Conservation (phyloP, 2,888 invertebrate genomes). For the Yponomeuta malinellus region DNA sequence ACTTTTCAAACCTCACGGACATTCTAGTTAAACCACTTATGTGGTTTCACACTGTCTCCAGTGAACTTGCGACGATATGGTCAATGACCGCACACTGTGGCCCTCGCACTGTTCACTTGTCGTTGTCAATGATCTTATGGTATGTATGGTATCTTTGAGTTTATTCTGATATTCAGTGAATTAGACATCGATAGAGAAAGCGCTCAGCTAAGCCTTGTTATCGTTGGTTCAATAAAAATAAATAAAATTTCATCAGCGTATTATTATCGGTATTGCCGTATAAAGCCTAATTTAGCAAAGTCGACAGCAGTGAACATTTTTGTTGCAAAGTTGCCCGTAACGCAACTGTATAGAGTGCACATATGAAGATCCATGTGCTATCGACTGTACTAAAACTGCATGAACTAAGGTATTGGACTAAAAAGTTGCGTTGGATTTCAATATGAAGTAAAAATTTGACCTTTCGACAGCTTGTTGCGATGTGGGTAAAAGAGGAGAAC, state of each 20-base stretch:
- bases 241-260: no score
- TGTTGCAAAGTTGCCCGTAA: no score
- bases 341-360: no score
- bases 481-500: background rate
- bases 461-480: background rate
- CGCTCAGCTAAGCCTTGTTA: background rate
- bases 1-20: background rate
- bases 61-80: background rate
- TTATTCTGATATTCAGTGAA: background rate
- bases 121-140: constrained; percentile 6
- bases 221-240: no score
- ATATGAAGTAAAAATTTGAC: background rate
- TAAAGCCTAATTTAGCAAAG: no score
- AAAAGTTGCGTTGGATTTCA: no score
- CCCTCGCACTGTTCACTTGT: constrained; percentile 8
- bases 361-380: no score
- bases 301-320: no score
- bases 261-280: no score
- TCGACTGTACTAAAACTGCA: no score
- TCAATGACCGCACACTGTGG: constrained; percentile 11
- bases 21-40: background rate
- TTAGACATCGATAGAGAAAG: background rate
- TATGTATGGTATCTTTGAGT: background rate
- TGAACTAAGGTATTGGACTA: no score
- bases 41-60: background rate